phyloP scores from a whole-genome alignment of 2,888 invertebrate genomes.

The Corythucha ciliata region DNA sequence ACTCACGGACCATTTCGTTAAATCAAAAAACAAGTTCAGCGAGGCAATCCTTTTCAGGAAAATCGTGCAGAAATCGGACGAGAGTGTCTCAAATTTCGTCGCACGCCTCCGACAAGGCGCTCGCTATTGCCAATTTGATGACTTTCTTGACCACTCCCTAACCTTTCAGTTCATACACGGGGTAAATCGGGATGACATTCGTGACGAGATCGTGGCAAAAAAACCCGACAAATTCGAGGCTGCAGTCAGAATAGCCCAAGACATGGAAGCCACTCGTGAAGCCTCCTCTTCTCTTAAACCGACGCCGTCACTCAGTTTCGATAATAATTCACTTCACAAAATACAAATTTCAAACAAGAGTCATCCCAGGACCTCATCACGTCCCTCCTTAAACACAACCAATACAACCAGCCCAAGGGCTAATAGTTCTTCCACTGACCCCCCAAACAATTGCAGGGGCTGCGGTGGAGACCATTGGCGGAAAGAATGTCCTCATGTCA shows the following conservation, averaged over 20 bases:
- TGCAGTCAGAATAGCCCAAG: not conserved
- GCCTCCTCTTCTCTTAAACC: too few species aligned
- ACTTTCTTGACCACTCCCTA: not conserved
- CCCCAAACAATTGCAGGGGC: too few species aligned
- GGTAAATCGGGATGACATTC: slow-evolving; percentile 1
- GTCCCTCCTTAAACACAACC: too few species aligned
- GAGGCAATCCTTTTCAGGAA: slow-evolving; percentile 6
- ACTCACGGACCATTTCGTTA: not conserved
- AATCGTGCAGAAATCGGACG: not conserved
- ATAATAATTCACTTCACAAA: too few species aligned
- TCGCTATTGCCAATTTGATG: slow-evolving; percentile 3
- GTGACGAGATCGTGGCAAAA: slow-evolving; percentile 7
- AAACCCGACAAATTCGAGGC: slow-evolving; percentile 3
- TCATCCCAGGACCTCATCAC: too few species aligned
- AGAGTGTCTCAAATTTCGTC: not conserved
- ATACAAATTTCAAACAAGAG: too few species aligned
- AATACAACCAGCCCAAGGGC: too few species aligned
- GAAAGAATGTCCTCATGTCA: too few species aligned
- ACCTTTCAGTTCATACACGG: slow-evolving; percentile 8
- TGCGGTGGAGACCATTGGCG: too few species aligned
- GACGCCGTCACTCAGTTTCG: too few species aligned
- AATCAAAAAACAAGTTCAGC: slow-evolving; percentile 1
- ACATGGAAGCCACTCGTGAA: not conserved
- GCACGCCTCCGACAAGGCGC: not conserved
- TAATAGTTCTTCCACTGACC: too few species aligned